Conservation (phyloP, 2,113 vertebrate genomes). For the Heteronetta atricapilla region DNA sequence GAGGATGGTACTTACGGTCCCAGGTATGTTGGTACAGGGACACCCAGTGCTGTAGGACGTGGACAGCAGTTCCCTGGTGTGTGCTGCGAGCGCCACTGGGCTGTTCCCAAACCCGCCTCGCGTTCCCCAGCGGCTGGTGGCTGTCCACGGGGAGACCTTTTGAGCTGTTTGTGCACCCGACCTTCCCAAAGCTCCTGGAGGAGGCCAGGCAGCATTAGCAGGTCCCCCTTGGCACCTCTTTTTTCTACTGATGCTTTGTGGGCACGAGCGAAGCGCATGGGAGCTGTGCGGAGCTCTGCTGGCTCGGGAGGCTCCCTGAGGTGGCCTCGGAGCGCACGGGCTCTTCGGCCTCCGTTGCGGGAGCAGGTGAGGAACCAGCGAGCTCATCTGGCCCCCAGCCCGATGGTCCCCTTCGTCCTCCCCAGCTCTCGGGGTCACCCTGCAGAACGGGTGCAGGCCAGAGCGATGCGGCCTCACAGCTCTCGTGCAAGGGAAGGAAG, state of each 20-base stretch:
- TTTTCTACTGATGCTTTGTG: neutral
- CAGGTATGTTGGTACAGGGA: conserved; percentile 9
- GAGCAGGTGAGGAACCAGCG: too few species aligned
- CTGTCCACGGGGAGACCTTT: neutral
- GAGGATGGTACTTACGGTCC: conserved; percentile 39
- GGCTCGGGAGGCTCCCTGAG: too few species aligned
- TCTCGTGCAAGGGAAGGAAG: neutral
- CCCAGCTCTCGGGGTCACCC: too few species aligned
- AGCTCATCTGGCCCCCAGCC: too few species aligned
- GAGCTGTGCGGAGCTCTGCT: neutral
- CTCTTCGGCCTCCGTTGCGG: too few species aligned
- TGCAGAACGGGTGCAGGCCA: neutral
- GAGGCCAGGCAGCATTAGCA: neutral
- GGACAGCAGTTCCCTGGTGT: neutral
- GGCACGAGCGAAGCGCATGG: fast-evolving
- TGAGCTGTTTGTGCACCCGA: neutral
- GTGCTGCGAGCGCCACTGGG: fast-evolving
- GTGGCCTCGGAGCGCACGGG: too few species aligned
- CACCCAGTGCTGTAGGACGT: neutral
- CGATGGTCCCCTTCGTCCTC: too few species aligned
- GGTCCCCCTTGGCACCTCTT: fast-evolving
- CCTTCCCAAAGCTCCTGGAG: neutral
- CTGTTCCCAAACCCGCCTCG: neutral
- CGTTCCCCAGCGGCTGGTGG: neutral
- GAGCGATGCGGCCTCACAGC: neutral